Evolutionary conservation across 2,888 invertebrate genomes (phyloP).

Genomic region (Dasysyrphus tricinctus): DNA sequence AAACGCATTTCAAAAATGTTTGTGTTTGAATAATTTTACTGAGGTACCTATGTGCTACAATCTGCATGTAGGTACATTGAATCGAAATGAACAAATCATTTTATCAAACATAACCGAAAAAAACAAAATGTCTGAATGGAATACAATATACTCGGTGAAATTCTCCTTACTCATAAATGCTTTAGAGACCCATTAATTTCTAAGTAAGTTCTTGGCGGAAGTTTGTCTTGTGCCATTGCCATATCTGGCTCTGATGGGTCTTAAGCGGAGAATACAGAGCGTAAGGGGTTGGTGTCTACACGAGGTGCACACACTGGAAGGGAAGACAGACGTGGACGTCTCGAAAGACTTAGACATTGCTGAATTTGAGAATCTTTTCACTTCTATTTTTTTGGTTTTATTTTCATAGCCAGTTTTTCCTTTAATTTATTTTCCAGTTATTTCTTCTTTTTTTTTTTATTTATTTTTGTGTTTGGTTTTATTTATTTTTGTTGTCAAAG

Average conservation of each 20-base stretch:
- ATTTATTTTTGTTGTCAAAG: constrained; percentile 55
- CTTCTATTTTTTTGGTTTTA: background rate
- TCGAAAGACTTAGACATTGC: constrained; percentile 50
- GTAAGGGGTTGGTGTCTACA: constrained; percentile 11
- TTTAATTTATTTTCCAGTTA: constrained; percentile 48
- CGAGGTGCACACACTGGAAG: constrained; percentile 11
- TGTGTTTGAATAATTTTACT: too few relatives aligned
- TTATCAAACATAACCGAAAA: too few relatives aligned
- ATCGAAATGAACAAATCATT: too few relatives aligned
- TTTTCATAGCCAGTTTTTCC: constrained; percentile 48
- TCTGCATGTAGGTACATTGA: too few relatives aligned
- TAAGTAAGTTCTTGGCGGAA: constrained; percentile 68
- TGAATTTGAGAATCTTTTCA: constrained; percentile 59
- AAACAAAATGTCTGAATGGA: too few relatives aligned
- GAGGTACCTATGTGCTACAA: too few relatives aligned
- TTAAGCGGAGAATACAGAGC: background rate
- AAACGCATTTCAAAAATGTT: too few relatives aligned
- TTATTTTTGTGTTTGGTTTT: constrained; percentile 10
- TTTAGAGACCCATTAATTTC: constrained; percentile 57
- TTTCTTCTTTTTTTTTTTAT: constrained; percentile 13
- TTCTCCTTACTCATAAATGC: background rate
- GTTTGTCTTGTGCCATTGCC: constrained; percentile 74
- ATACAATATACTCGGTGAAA: background rate
- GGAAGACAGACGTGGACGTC: constrained; percentile 25
- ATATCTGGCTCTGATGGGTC: constrained; percentile 28